These are phyloP conservation scores for Peromyscus polionotus DNA, from an alignment of 2,113 vertebrate genomes.

Conservation along the genomic window DNA sequence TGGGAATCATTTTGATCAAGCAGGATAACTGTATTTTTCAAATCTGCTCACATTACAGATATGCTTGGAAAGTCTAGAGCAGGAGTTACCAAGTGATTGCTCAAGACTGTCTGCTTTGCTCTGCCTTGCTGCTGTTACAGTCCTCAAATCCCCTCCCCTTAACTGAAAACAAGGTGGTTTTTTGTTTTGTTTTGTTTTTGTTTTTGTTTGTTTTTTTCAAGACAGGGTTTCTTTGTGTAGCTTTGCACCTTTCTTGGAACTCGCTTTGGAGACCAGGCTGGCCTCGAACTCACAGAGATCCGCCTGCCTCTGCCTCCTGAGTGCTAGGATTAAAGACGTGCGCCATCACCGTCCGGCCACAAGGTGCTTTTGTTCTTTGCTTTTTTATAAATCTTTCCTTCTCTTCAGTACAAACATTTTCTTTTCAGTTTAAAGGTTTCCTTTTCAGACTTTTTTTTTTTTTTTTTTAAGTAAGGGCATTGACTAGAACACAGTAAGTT, in stretches of 20 bases:
- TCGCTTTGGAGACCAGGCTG: too few species aligned
- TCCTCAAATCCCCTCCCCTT: not conserved
- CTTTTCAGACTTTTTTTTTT: not conserved
- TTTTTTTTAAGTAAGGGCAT: too few species aligned
- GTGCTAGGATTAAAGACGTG: too few species aligned
- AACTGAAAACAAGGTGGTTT: not conserved
- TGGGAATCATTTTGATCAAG: not conserved
- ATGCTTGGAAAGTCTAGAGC: conserved; percentile 13
- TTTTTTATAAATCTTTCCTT: not conserved
- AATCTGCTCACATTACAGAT: not conserved
- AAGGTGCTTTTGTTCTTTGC: not conserved
- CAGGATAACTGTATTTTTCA: not conserved
- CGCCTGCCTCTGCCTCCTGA: too few species aligned
- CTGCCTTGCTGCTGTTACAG: not conserved
- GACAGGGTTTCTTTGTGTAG: too few species aligned
- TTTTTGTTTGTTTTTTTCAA: too few species aligned
- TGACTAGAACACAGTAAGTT: not conserved
- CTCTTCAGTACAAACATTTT: not conserved
- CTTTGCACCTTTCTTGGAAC: too few species aligned
- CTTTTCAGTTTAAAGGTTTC: not conserved
- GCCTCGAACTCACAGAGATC: too few species aligned
- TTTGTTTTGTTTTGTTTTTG: too few species aligned
- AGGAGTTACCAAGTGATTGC: not conserved
- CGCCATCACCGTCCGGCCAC: too few species aligned
- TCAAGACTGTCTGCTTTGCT: too few species aligned